Evolutionary conservation across 1,140 invertebrate species (phyloP), one percentile per base, ranked within the genome.

Genomic region (Drosophila littoralis): DNA sequence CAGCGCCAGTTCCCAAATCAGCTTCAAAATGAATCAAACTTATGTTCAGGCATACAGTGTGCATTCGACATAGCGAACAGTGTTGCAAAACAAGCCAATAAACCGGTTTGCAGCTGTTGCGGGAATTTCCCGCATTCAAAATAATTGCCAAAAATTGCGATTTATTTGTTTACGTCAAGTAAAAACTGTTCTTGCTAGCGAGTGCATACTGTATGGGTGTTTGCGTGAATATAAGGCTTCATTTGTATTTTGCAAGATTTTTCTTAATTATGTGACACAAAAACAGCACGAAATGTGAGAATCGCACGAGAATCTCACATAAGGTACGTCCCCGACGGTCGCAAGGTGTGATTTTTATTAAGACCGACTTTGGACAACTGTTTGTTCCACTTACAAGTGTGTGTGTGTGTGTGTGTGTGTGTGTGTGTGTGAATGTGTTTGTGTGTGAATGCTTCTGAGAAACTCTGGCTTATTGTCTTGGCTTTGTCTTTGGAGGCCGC

Each of bases 191-290:
- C 43, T 13, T 13, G 38, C 4, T 17, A 63, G 5, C 38, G 46
- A 45, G 9, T 45, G 8, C 33, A 12, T 40, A 68, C 70, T 68
- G 64, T 73, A 55, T 38, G 22, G 57, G 7, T 43, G 12, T 48
- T 36, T 13, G 38, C 42, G 36, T 13, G 33, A 40, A 60, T 61
- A 63, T 50, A 57, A 52, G 58, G 70, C 36, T 81, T 85, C 67
- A 79, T 86, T 86, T 77, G 76, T 72, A 89, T 83, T 89, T 88
- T 77, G 84, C 84, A 88, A 88, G 77, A 89, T 88, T 83, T 86
- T 88, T 88, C 77, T 88, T 88, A 88, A 88, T 88, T 88, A 89
- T 89, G 58, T 79, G 77, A 88, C 54, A 71, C 35, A 48, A 51
- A 61, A 52, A 54, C 81, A 46, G 65, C 83, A 86, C 84, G 80